Evolutionary conservation across 2,797 vertebrate species (phyloP), one percentile per base, ranked within the genome.

Genomic region (Fratercula arctica): DNA sequence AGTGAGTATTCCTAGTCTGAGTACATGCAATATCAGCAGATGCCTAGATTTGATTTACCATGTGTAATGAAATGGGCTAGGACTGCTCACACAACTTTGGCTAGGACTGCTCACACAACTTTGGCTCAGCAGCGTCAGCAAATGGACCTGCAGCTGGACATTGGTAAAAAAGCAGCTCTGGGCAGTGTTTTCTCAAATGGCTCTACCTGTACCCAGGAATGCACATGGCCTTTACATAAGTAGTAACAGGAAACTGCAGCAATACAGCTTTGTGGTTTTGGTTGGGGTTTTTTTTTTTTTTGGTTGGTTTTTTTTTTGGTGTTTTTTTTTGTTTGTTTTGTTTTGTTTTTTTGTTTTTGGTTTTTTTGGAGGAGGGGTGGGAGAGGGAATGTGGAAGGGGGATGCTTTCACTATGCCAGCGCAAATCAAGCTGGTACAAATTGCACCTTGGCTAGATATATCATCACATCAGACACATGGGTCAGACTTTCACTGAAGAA

Each of bases 41-140:
- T 35, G 43, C 3, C 4, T 59, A 56, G 17, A 20, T 35, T 29
- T 25, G 24, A 45, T 2, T 76, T 59, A 23, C 4, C 0, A 0
- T 2, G 7, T 50, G 10, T 2, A 1, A 33, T 83, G 53, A 64
- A 75, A 67, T 3, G 29, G 46, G 5, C 21, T 73, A 28, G 43
- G 7, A 46, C 5, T 3, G 3, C 28, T 33, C 10, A 50, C 29
- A 43, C 1, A 28, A 23, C 20, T 72, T 75, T 72, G 9, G 6
- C 13, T 78, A 28, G 43, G 7, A 46, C 5, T 3, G 3, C 28
- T 33, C 10, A 50, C 29, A 43, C 1, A 28, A 23, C 20, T 72
- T 75, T 72, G 9, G 6, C 13, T 78, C 24, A 57, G 3, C 19
- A 66, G 31, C 5, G 24, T 11, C 10, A 35, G 7, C 56, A 91